A percentile compares a stretch with the other conserved stretches of the same genome.
These are phyloP conservation scores for Pheosia tremula DNA, from an alignment of 2,888 invertebrate genomes.

Conservation along the genomic window DNA sequence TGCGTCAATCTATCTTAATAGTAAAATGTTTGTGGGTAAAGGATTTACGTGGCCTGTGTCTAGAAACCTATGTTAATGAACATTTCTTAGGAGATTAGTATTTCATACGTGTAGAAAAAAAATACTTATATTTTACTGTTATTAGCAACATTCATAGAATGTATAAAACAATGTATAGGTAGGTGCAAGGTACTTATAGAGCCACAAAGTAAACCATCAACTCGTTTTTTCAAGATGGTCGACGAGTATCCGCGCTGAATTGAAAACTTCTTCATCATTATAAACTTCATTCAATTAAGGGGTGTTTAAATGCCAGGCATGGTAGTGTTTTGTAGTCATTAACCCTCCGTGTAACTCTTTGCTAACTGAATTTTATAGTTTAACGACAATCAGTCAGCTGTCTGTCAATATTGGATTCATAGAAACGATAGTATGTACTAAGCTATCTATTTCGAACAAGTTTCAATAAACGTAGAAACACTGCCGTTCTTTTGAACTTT, in stretches of 20 bases:
- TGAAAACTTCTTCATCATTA: constrained; percentile 34
- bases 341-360: constrained; percentile 43
- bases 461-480: not conserved
- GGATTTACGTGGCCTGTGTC: constrained; percentile 20
- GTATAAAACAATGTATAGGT: too few relatives aligned
- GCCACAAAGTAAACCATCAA: not conserved
- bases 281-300: constrained; percentile 56
- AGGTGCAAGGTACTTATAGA: not conserved
- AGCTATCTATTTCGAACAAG: too few relatives aligned
- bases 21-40: constrained; percentile 29
- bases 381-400: not conserved
- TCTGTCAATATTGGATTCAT: not conserved
- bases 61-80: not conserved
- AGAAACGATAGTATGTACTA: not conserved
- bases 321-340: constrained; percentile 43
- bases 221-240: not conserved
- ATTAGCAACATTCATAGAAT: too few relatives aligned
- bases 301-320: constrained; percentile 49
- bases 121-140: not conserved
- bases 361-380: not conserved
- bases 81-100: not conserved
- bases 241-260: constrained; percentile 16
- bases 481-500: not conserved
- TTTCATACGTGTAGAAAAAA: not conserved
- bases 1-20: constrained; percentile 39